Percentiles rank a stretch among this genome's conserved stretches.
Conservation (phyloP, 2,797 vertebrate genomes). For the Aplochiton taeniatus region DNA sequence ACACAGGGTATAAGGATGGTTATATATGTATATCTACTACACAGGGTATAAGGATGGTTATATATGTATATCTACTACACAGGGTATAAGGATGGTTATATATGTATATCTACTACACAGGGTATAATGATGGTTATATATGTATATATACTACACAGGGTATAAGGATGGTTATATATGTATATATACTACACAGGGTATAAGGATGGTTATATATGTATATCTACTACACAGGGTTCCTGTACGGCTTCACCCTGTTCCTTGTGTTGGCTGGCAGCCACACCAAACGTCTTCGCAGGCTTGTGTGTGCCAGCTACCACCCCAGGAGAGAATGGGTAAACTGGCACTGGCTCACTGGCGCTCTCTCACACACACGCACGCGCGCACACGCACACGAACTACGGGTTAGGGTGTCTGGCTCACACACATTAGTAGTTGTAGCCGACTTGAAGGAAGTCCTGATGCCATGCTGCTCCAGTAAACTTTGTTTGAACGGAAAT, state of each 20-base stretch:
- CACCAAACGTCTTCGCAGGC: conserved; percentile 71
- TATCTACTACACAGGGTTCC: conserved; percentile 66
- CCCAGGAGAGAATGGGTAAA: conserved; percentile 82
- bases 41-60: no score
- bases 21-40: no score
- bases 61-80: no score
- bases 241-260: conserved; percentile 79
- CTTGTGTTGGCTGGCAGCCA: conserved; percentile 70
- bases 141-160: no score
- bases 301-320: conserved; percentile 78
- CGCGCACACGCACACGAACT: background rate
- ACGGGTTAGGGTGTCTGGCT: no score
- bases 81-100: background rate
- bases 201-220: no score
- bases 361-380: background rate
- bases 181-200: no score
- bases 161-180: no score
- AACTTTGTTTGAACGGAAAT: no score
- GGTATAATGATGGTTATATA: no score
- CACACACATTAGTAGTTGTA: conserved; percentile 4
- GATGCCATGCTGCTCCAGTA: no score
- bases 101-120: background rate
- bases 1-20: no score
- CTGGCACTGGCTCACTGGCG: conserved; percentile 19
- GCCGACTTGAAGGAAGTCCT: conserved; percentile 14